Evolutionary conservation across 35 echinoderm and acorn worm species (phyloP).

Genomic region (Stichopus chloronotus): DNA sequence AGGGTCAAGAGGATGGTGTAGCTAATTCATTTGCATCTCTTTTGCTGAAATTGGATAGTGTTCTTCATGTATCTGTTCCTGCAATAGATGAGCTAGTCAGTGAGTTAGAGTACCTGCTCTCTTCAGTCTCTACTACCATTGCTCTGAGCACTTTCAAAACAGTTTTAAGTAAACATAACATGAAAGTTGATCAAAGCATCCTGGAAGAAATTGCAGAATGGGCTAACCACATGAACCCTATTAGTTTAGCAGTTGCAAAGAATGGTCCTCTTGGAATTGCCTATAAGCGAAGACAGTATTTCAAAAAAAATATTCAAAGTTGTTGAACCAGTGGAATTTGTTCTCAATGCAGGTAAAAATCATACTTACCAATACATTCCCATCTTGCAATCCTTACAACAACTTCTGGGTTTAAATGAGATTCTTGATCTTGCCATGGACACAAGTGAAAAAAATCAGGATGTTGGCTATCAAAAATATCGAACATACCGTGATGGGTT

Average conservation of each 20-base stretch:
- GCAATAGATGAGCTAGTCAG: slow-evolving; percentile 57
- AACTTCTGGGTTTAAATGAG: no score
- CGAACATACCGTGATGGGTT: slow-evolving; percentile 68
- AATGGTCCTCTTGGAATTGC: no score
- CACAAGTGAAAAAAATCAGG: slow-evolving; percentile 47
- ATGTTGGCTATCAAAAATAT: neutral
- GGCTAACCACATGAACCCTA: no score
- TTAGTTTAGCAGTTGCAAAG: no score
- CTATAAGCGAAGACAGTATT: slow-evolving; percentile 65
- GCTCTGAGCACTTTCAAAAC: neutral
- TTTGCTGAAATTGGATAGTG: no score
- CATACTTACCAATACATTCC: slow-evolving; percentile 47
- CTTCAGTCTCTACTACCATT: slow-evolving; percentile 42
- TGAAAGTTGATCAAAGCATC: no score
- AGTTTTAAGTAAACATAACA: no score
- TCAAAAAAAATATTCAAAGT: slow-evolving; percentile 61
- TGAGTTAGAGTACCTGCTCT: slow-evolving; percentile 49
- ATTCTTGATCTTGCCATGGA: no score
- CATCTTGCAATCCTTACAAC: no score
- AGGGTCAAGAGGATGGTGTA: no score
- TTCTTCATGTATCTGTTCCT: slow-evolving; percentile 54
- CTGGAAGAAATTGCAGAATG: no score
- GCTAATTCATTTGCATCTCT: no score
- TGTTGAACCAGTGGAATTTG: slow-evolving; percentile 64
- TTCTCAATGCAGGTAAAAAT: slow-evolving; percentile 45